Conservation (phyloP, 1,140 invertebrate species). For the Polyergus mexicanus region DNA sequence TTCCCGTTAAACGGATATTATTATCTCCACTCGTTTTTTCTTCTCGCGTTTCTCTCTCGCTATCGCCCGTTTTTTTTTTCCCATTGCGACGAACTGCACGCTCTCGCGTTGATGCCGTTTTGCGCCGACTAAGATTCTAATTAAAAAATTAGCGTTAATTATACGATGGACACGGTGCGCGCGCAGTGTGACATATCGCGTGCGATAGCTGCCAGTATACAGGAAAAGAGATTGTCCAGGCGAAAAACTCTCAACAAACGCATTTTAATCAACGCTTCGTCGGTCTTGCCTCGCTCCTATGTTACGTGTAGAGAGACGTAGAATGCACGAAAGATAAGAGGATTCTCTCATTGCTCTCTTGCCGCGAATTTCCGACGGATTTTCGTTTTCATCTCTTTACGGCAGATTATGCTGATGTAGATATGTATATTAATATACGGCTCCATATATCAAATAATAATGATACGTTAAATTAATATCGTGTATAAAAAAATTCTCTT, state of each 20-base stretch:
- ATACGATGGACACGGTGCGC: constrained; percentile 59
- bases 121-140: constrained; percentile 68
- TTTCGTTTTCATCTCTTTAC: constrained; percentile 26
- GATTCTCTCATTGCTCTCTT: constrained; percentile 34
- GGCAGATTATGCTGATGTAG: not conserved
- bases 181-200: constrained; percentile 29
- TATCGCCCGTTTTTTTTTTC: constrained; percentile 30
- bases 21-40: constrained; percentile 16
- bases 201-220: not conserved
- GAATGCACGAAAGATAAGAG: constrained; percentile 36
- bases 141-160: constrained; percentile 81
- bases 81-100: not conserved
- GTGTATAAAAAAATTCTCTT: not conserved
- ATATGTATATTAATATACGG: too few relatives aligned
- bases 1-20: constrained; percentile 28
- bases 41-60: constrained; percentile 13
- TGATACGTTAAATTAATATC: not conserved
- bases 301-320: not conserved
- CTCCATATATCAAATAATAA: not conserved
- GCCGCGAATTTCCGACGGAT: constrained; percentile 25
- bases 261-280: constrained; percentile 75
- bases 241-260: constrained; percentile 72
- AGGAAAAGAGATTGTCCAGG: constrained; percentile 58
- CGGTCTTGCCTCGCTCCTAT: constrained; percentile 20
- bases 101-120: constrained; percentile 65